phyloP scores from a whole-genome alignment of 2,797 vertebrate genomes.

The Luscinia megarhynchos region DNA sequence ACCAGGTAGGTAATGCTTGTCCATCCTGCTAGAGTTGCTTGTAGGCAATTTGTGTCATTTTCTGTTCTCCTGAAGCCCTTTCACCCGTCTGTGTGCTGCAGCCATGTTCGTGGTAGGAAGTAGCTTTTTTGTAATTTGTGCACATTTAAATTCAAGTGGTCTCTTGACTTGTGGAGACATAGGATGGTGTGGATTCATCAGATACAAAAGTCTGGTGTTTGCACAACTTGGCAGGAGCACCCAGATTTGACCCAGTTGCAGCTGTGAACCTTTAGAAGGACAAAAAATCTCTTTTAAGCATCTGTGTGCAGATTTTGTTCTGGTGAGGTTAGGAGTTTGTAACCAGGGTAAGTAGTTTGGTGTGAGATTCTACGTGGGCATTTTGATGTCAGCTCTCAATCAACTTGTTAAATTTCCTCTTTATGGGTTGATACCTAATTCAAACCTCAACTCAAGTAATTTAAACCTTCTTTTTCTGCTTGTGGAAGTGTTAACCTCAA shows the following conservation, averaged over 20 bases:
- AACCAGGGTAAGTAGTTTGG: neutral
- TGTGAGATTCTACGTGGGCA: neutral
- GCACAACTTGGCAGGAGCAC: neutral
- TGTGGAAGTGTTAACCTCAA: neutral
- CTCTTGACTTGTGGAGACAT: neutral
- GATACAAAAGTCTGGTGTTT: neutral
- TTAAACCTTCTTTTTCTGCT: neutral
- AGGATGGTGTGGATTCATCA: neutral
- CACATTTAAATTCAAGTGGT: neutral
- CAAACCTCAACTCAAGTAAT: neutral
- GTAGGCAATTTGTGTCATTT: neutral
- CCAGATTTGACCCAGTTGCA: neutral
- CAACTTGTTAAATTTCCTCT: neutral
- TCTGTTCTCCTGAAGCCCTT: neutral
- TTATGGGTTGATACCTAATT: neutral
- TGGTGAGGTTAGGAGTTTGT: neutral
- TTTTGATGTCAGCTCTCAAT: neutral
- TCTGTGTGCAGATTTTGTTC: neutral
- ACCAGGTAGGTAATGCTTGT: constrained; percentile 85
- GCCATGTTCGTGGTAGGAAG: neutral
- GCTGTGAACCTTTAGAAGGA: neutral
- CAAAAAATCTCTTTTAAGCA: neutral
- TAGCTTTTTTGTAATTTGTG: neutral
- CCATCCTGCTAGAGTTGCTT: neutral
- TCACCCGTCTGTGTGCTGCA: neutral